These are phyloP conservation scores for Blennius ocellaris DNA, from an alignment of 2,113 vertebrate species.

Conservation along the genomic window DNA sequence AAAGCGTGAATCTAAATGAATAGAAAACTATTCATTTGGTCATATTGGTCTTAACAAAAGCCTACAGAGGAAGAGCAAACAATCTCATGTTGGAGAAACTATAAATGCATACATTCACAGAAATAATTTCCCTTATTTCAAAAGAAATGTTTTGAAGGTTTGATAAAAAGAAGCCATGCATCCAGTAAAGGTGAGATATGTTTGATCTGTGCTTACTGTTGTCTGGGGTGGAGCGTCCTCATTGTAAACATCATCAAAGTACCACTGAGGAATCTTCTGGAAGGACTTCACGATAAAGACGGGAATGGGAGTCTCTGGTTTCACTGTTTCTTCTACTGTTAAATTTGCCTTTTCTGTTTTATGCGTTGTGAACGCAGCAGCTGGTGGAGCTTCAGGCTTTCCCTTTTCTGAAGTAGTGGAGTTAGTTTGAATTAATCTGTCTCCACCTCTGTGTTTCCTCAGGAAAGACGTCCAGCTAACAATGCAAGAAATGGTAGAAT, in stretches of 20 bases:
- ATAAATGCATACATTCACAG: too few species aligned
- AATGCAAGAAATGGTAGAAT: constrained; percentile 10
- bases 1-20: too few species aligned
- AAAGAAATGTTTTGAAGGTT: not conserved
- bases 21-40: too few species aligned
- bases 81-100: too few species aligned
- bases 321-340: too few species aligned
- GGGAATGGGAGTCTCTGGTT: constrained; percentile 60
- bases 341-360: not conserved
- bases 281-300: constrained; percentile 47
- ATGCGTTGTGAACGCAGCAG: not conserved
- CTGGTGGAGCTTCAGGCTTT: not conserved
- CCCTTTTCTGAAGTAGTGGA: too few species aligned
- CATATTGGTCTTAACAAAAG: too few species aligned
- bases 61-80: too few species aligned
- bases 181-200: not conserved
- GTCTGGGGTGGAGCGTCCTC: constrained; percentile 44
- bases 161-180: not conserved
- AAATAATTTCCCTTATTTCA: not conserved
- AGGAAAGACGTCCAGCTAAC: not conserved
- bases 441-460: too few species aligned
- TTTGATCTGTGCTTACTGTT: constrained; percentile 50
- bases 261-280: constrained; percentile 66
- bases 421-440: not conserved
- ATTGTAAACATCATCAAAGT: constrained; percentile 78